Evolutionary conservation across 2,113 vertebrate genomes (phyloP), one percentile per base, ranked within the genome.

Genomic region (Triplophysa dalaica): DNA sequence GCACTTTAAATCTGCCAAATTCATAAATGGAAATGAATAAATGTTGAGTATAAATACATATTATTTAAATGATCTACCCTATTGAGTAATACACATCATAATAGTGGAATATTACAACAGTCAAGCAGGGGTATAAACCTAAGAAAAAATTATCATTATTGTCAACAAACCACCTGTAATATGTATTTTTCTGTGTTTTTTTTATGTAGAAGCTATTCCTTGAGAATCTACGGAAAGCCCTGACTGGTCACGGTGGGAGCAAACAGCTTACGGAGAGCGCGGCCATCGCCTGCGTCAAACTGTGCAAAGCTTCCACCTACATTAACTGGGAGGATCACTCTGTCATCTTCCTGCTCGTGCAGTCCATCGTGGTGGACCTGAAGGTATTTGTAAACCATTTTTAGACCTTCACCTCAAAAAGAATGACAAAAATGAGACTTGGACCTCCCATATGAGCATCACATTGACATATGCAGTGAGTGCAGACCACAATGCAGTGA

Each of bases 281-380:
- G 29, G 97, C 97, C 45, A 95, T 98, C 13, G 96, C 97, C 82
- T 97, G 97, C 76, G 97, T 99, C 29, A 98, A 98, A 83, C 89
- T 99, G 52, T 99, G 97, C 86, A 99, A 99, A 91, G 97, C 97
- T 1, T 98, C 96, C 43, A 98, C 96, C 21, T 98, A 98, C 81
- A 97, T 99, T 90, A 98, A 95, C 84, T 98, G 97, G 97, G 97
- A 99, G 85, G 97, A 99, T 82, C 95, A 98, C 83, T 98, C 97
- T 0, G 96, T 97, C 86, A 98, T 99, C 81, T 99, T 98, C 88
- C 93, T 96, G 3, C 88, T 98, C 1, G 96, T 99, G 76, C 96
- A 98, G 91, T 98, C 97, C 85, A 98, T 99, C 86, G 95, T 99
- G 63, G 91, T 96, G 67, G 97, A 98, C 88, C 95, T 99, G 21